phyloP scores from a whole-genome alignment of 2,113 vertebrate genomes.

The Uria aalge region DNA sequence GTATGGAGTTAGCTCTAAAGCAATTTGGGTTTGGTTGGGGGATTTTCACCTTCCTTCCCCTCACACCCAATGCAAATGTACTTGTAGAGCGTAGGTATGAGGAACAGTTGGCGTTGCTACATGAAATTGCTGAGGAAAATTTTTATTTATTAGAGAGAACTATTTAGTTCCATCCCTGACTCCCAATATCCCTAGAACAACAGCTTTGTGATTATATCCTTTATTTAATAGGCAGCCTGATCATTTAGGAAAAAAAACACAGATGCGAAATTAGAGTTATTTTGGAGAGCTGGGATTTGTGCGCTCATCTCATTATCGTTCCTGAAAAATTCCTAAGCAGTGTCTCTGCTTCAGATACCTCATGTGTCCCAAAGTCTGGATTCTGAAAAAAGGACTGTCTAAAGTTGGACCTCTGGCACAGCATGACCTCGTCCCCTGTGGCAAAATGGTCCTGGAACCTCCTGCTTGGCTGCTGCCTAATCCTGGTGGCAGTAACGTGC shows the following conservation, averaged over 20 bases:
- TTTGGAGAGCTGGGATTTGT: not conserved
- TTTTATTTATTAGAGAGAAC: not conserved
- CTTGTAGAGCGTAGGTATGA: not conserved
- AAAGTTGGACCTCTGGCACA: not conserved
- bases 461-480: not conserved
- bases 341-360: not conserved
- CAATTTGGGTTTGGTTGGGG: not conserved
- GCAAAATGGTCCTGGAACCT: not conserved
- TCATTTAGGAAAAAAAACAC: not conserved
- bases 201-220: not conserved
- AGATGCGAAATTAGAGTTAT: not conserved
- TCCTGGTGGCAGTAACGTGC: not conserved
- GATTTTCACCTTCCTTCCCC: not conserved
- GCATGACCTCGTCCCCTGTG: fast-evolving
- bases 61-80: not conserved
- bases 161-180: not conserved
- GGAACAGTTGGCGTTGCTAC: not conserved
- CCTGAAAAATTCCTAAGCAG: not conserved
- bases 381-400: not conserved
- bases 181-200: not conserved
- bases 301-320: not conserved
- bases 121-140: not conserved
- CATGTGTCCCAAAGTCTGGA: fast-evolving
- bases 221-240: not conserved
- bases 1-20: not conserved